Evolutionary conservation across 2,113 vertebrate species (phyloP).

Genomic region (Pristiophorus japonicus): DNA sequence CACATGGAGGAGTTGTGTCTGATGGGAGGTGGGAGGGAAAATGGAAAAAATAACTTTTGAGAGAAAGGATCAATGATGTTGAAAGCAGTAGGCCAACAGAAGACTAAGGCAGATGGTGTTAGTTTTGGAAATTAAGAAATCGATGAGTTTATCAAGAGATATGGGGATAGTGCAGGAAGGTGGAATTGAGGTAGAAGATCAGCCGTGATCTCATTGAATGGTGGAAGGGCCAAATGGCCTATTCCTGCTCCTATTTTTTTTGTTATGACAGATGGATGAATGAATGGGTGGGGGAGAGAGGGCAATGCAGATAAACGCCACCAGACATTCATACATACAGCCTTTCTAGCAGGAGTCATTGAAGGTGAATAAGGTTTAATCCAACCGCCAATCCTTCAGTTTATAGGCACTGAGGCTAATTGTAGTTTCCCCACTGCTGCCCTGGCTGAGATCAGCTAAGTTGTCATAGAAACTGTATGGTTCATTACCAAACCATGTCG

Average conservation of each 20-base stretch:
- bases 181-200: too few species aligned
- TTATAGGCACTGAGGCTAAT: too few species aligned
- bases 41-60: not conserved
- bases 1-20: not conserved
- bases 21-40: not conserved
- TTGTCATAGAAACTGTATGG: not conserved
- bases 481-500: not conserved
- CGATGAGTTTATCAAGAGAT: too few species aligned
- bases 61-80: not conserved
- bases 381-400: not conserved
- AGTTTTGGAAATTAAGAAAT: too few species aligned
- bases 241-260: too few species aligned
- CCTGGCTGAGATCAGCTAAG: not conserved
- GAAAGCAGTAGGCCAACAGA: not conserved
- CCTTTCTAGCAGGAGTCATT: not conserved
- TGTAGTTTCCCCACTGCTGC: too few species aligned
- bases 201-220: too few species aligned
- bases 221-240: too few species aligned
- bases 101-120: not conserved
- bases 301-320: not conserved
- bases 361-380: not conserved
- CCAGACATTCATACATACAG: not conserved
- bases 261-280: not conserved
- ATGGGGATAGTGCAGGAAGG: too few species aligned
- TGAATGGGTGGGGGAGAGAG: not conserved